Evolutionary conservation across 2,113 vertebrate genomes (phyloP).

Genomic region (Psettodes erumei): DNA sequence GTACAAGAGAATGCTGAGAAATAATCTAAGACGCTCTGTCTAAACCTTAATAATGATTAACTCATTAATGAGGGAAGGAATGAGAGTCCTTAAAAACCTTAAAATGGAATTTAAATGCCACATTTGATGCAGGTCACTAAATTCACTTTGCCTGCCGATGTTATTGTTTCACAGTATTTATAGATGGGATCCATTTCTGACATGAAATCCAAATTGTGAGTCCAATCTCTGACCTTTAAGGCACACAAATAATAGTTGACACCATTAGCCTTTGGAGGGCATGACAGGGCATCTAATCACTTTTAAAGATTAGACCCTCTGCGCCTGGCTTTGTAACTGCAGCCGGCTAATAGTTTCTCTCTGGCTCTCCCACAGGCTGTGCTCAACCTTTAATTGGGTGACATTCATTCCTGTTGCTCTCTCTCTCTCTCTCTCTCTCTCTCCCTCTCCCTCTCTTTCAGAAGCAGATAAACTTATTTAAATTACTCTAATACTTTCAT

Average conservation of each 20-base stretch:
- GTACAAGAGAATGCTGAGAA: not conserved
- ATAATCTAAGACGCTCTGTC: not conserved
- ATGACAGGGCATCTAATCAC: constrained; percentile 55
- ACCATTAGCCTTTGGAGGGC: constrained; percentile 20
- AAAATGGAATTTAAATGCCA: not conserved
- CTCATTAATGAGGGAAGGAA: not conserved
- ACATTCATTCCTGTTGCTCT: constrained; percentile 61
- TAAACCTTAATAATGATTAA: not conserved
- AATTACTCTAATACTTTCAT: constrained; percentile 81
- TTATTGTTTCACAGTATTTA: not conserved
- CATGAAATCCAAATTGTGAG: constrained; percentile 32
- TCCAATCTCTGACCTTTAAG: constrained; percentile 37
- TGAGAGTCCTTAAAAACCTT: not conserved
- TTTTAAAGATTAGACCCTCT: constrained; percentile 61
- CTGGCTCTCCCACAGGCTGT: constrained; percentile 61
- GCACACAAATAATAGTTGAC: constrained; percentile 39
- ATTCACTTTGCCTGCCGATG: not conserved
- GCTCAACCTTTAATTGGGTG: constrained; percentile 76
- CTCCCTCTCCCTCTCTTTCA: constrained; percentile 54
- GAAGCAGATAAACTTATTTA: constrained; percentile 78
- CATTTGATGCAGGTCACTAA: not conserved
- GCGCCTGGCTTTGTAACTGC: constrained; percentile 40
- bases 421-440: constrained; percentile 32
- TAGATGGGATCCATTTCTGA: not conserved
- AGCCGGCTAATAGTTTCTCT: constrained; percentile 65